Base-by-base conservation (phyloP, 2,113 vertebrate species). In the Tichodroma muraria region DNA sequence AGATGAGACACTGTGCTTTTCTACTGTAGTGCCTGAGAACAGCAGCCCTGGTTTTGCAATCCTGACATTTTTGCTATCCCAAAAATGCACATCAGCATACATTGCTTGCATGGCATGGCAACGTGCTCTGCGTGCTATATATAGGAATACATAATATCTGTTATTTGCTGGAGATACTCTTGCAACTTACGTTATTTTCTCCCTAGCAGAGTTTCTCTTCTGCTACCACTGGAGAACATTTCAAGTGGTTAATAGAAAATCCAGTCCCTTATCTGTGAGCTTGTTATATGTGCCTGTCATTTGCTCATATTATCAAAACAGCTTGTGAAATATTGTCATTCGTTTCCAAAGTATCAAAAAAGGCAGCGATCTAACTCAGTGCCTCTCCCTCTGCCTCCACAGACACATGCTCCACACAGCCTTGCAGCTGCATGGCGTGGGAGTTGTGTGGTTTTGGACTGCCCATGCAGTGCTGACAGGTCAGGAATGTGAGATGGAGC, bases 391-490 rank as follows among this genome's bases (percentile, higher is more conserved):
- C 11, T 52, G 8, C 8, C 8, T 47, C 27, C 57, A 16, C 8
- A 28, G 3, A 2, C 72, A 17, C 30, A 5, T 0, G 3, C 13
- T 35, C 14, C 31, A 27, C 0, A 0, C 49, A 77, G 54, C 35
- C 59, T 35, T 88, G 75, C 61, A 88, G 75, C 75, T 73, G 88
- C 52, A 22, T 0, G 0, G 31, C 0, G 0, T 54, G 7, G 2
- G 42, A 4, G 0, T 11, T 2, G 0, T 38, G 60, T 71, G 33
- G 56, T 24, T 90, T 94, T 47, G 52, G 42, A 10, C 47, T 80
- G 59, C 6, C 13, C 50, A 14, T 31, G 12, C 2, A 1, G 27
- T 20, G 38, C 76, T 80, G 75, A 31, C 42, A 28, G 59, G 52
- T 86, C 83, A 86, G 83, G 28, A 63, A 64, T 47, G 44, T 37